A percentile compares a stretch with the other conserved stretches of the same genome.
Conservation (phyloP, 2,797 vertebrate genomes). For the Graptemys geographica region DNA sequence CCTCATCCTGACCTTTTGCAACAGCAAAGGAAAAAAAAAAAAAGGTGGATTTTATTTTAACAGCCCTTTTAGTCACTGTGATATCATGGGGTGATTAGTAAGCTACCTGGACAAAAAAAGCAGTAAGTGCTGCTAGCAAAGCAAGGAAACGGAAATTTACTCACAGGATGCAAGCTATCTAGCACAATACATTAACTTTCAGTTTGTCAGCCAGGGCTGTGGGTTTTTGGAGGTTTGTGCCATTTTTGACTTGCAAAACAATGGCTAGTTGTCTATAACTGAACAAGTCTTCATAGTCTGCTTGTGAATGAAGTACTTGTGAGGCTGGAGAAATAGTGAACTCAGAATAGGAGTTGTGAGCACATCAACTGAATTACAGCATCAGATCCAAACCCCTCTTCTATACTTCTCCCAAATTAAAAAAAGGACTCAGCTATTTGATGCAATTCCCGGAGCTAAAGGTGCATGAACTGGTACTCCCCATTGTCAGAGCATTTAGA, state of each 20-base stretch:
- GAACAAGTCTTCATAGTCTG: neutral
- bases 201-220: neutral
- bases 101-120: neutral
- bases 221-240: neutral
- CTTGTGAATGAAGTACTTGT: neutral
- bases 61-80: neutral
- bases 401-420: neutral
- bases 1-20: neutral
- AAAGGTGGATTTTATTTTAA: neutral
- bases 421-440: neutral
- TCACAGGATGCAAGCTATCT: neutral
- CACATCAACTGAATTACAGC: neutral
- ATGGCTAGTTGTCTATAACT: neutral
- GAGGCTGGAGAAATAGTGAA: neutral
- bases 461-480: neutral
- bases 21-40: neutral
- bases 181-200: neutral
- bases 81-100: neutral
- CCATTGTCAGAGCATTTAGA: neutral
- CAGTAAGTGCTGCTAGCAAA: neutral
- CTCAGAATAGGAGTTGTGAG: neutral
- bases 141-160: slow-evolving; percentile 6
- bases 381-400: neutral
- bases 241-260: neutral
- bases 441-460: neutral